Evolutionary conservation across 2,888 invertebrate genomes (phyloP), one percentile per base, ranked within the genome.

Genomic region (Dasysyrphus tricinctus): DNA sequence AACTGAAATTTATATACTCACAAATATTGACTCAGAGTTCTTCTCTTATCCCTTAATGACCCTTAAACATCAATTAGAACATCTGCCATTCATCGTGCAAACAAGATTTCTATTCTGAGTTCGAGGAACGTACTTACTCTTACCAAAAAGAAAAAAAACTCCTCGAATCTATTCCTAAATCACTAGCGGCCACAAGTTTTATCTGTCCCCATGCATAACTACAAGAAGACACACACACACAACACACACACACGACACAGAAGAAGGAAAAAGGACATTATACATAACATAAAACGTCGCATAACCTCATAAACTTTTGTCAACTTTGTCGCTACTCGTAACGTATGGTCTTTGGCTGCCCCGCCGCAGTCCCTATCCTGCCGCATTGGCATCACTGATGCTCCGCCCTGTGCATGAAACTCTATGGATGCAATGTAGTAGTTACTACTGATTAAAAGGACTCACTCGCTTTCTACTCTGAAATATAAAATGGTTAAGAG

Each of bases 291-390:
- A 63, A 79, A 79, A 72, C 34, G 32, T 75, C 79, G 14, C 79
- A 83, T 79, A 83, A 83, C 70, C 75, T 75, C 79, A 54, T 65
- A 81, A 72, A 81, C 72, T 65, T 56, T 65, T 72, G 57, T 57
- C 72, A 57, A 76, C 76, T 56, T 72, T 8, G 34, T 67, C 65
- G 19, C 19, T 67, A 34, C 65, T 63, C 63, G 34, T 57, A 57
- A 16, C 34, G 6, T 57, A 57, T 37, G 57, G 57, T 57, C 57
- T 57, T 57, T 57, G 29, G 29, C 3, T 29, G 12, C 1, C 14
- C 54, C 54, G 2, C 2, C 12, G 1, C n/a, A n/a, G n/a, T n/a
- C n/a, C n/a, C n/a, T n/a, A n/a, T n/a, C n/a, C n/a, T n/a, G 9
- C 0, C 19, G n/a, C n/a, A 14, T 47, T 19, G 9, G 54, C 14